Evolutionary conservation across 2,113 vertebrate genomes (phyloP).

Genomic region (Phocoena sinus): DNA sequence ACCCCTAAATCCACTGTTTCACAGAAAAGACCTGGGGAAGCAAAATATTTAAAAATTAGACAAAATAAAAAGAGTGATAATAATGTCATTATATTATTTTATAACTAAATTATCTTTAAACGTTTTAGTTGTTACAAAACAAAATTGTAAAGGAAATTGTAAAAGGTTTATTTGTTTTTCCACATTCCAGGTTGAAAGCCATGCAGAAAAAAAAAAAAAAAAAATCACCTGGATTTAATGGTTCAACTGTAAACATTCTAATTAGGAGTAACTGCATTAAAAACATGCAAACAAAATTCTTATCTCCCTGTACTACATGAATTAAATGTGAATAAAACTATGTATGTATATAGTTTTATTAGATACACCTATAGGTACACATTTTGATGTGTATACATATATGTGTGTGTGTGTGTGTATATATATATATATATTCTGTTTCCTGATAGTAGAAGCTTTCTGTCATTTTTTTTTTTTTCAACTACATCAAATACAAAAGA

Average conservation of each 20-base stretch:
- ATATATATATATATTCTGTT: neutral
- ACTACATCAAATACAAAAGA: constrained; percentile 33
- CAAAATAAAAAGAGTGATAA: neutral
- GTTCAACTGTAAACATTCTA: neutral
- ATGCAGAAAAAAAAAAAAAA: neutral
- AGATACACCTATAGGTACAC: neutral
- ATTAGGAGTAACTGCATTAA: neutral
- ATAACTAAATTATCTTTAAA: neutral
- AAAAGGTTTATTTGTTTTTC: neutral
- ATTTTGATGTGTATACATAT: neutral
- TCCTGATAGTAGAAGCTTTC: neutral
- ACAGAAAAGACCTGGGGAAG: neutral
- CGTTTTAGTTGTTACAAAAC: neutral
- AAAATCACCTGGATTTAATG: neutral
- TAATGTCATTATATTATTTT: neutral
- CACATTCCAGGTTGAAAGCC: neutral
- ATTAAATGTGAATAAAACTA: neutral
- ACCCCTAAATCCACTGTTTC: neutral
- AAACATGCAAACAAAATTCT: neutral
- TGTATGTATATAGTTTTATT: neutral
- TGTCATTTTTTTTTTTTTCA: neutral
- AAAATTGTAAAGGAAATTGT: neutral
- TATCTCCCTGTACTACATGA: neutral
- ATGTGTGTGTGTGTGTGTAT: neutral
- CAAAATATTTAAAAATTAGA: neutral